phyloP scores from a whole-genome alignment of 2,113 vertebrate species.

The Galbula dea region DNA sequence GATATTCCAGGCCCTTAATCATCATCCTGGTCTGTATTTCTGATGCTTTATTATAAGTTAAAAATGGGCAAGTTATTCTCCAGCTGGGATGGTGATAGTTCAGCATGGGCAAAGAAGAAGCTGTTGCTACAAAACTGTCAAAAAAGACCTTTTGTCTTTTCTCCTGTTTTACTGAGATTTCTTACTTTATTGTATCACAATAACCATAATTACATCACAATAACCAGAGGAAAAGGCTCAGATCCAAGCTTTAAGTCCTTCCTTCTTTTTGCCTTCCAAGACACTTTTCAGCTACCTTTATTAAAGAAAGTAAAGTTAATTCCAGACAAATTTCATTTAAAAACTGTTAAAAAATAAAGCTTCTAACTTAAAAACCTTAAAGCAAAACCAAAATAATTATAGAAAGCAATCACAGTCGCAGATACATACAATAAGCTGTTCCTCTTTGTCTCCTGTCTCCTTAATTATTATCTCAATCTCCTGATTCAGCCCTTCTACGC shows the following conservation, averaged over 20 bases:
- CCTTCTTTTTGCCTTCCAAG: background rate
- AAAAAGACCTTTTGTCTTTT: background rate
- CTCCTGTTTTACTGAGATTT: background rate
- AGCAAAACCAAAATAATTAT: background rate
- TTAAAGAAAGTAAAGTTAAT: background rate
- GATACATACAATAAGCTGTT: conserved; percentile 89
- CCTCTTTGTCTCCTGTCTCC: conserved; percentile 92
- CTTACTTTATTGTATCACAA: background rate
- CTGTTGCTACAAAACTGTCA: background rate
- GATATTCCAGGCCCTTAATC: background rate
- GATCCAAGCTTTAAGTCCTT: background rate
- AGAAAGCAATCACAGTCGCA: background rate
- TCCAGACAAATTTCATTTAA: background rate
- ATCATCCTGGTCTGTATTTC: background rate
- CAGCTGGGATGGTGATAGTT: background rate
- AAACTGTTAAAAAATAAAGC: background rate
- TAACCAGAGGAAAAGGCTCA: background rate
- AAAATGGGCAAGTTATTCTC: background rate
- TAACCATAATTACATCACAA: background rate
- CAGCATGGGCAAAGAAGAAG: background rate
- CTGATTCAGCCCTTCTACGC: conserved; percentile 96
- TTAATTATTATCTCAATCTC: conserved; percentile 99
- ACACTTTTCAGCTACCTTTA: background rate
- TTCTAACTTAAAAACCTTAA: background rate
- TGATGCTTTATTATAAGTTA: background rate